Evolutionary conservation across 2,888 invertebrate species (phyloP), one percentile per base, ranked within the genome.

Genomic region (Eristalis pertinax): DNA sequence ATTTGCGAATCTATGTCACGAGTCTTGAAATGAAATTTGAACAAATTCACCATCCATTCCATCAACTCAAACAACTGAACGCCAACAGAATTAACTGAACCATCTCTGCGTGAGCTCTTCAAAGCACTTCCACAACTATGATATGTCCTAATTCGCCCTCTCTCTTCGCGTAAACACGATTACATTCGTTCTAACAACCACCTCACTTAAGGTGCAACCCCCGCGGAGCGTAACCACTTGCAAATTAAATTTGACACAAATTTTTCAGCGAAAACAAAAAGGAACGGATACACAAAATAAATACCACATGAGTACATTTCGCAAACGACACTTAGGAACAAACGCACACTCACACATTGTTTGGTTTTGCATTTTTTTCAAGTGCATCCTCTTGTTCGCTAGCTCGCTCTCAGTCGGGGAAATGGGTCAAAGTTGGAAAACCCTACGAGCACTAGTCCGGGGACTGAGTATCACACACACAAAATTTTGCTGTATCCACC

Each of bases 391-490:
- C 64, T 19, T 5, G 4, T n/a, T n/a, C 24, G 56, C 50, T 50
- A 19, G 7, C 50, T 19, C 50, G 1, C 43, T 7, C 43, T 19
- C 8, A 0, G 8, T 32, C 32, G n/a, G 19, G 8, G 67, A 87
- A 80, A 75, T 84, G 15, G 84, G 87, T 84, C 84, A 29, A 58
- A 72, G 73, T 84, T 79, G 50, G 67, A 41, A 38, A 73, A 65
- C 38, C 50, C 67, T 22, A 62, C 73, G 19, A 79, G 41, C 58
- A 67, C 41, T 41, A 78, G 19, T 15, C n/a, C 73, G 4, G 13
- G 38, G 13, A 38, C 38, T 10, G 13, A 38, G 13, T 13, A 38
- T 35, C 35, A 10, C 35, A 29, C 43, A 43, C n/a, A 13, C 15
- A 43, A 43, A n/a, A 5, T n/a, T 19, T 50, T n/a, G 3, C 50